These are phyloP conservation scores for Micromys minutus DNA, from an alignment of 2,113 vertebrate genomes.

Conservation along the genomic window DNA sequence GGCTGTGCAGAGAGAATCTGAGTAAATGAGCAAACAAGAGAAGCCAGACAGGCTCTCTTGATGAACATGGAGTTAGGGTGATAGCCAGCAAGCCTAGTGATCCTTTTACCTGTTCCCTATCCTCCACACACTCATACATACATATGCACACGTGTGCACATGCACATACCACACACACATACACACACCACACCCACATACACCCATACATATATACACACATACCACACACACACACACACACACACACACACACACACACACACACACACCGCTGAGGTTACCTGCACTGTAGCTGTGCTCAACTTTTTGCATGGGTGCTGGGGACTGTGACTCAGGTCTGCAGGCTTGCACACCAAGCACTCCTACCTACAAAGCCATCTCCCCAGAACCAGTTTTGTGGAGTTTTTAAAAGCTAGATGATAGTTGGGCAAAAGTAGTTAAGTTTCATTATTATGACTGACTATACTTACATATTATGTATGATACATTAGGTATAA, in stretches of 20 bases:
- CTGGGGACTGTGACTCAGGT: not conserved
- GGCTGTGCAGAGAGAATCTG: not conserved
- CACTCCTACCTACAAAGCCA: no score
- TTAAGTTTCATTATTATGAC: not conserved
- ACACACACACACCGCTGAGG: not conserved
- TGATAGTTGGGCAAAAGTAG: not conserved
- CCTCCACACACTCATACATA: no score
- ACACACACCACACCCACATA: no score
- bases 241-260: not conserved
- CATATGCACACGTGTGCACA: no score
- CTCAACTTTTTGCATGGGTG: not conserved
- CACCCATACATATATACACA: no score
- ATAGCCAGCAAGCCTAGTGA: not conserved
- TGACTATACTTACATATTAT: not conserved
- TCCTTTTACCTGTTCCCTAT: not conserved
- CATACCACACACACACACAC: not conserved
- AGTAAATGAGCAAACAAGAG: not conserved
- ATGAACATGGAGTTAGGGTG: not conserved
- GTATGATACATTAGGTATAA: not conserved
- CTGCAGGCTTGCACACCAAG: not conserved
- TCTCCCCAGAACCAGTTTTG: not conserved
- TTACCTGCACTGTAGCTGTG: not conserved
- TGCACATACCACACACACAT: no score
- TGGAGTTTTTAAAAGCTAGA: not conserved
- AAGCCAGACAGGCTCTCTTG: not conserved